phyloP scores from a whole-genome alignment of 1,140 invertebrate genomes.

The Eciton burchellii region DNA sequence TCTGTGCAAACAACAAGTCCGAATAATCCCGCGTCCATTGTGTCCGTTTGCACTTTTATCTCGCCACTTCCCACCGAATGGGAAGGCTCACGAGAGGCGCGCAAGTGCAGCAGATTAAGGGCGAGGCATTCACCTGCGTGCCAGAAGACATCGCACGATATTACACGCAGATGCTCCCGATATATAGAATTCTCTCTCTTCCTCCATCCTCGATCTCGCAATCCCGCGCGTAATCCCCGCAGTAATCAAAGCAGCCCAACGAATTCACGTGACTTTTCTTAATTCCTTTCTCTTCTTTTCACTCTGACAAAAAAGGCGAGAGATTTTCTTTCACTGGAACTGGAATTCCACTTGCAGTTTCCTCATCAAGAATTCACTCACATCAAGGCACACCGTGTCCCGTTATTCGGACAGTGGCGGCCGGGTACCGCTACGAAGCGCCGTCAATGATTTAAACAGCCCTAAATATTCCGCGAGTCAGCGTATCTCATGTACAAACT shows the following conservation, averaged over 20 bases:
- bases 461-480: slow-evolving; percentile 34
- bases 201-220: no score
- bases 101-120: background rate
- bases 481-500: slow-evolving; percentile 44
- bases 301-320: no score
- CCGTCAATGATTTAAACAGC: background rate
- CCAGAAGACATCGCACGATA: no score
- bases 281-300: no score
- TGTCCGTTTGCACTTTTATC: background rate
- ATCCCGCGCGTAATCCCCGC: no score
- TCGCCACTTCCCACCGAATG: background rate
- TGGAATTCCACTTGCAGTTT: background rate
- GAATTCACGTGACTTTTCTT: no score
- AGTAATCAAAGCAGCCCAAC: no score
- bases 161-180: no score
- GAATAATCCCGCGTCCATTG: background rate
- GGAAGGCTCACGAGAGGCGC: background rate
- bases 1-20: background rate
- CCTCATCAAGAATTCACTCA: background rate
- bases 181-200: no score
- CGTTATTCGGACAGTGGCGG: background rate
- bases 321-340: no score
- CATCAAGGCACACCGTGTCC: background rate
- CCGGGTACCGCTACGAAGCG: background rate
- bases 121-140: no score